These are phyloP conservation scores for Amphiduros pacificus DNA, from an alignment of 2,888 invertebrate genomes.

Conservation along the genomic window DNA sequence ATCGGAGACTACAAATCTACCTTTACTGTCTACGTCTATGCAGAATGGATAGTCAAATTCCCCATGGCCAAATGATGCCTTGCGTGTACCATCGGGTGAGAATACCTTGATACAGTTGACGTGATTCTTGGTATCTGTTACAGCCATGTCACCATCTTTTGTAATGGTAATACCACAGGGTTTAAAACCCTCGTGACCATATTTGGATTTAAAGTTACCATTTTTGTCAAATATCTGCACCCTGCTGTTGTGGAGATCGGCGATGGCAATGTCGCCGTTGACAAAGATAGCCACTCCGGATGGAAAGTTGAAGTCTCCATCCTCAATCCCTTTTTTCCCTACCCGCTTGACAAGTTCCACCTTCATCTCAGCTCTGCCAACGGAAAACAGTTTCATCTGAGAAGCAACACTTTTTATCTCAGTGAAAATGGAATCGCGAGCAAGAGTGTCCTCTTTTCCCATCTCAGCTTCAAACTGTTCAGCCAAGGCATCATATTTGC, in stretches of 20 bases:
- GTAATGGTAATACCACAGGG: slow-evolving; percentile 19
- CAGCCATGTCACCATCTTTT: slow-evolving; percentile 18
- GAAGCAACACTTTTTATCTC: slow-evolving; percentile 18
- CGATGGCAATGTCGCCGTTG: slow-evolving; percentile 18
- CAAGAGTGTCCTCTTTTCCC: neutral
- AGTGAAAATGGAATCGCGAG: slow-evolving; percentile 14
- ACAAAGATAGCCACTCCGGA: slow-evolving; percentile 10
- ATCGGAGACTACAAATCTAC: slow-evolving; percentile 17
- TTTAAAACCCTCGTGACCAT: slow-evolving; percentile 14
- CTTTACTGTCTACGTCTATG: slow-evolving; percentile 15
- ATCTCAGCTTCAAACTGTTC: slow-evolving; percentile 4
- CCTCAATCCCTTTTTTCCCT: slow-evolving; percentile 10
- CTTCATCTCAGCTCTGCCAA: neutral
- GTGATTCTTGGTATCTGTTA: slow-evolving; percentile 15
- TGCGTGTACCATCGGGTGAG: slow-evolving; percentile 6
- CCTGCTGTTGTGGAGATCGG: slow-evolving; percentile 22
- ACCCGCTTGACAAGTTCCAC: slow-evolving; percentile 4
- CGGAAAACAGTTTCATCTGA: slow-evolving; percentile 13
- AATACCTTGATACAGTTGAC: slow-evolving; percentile 18
- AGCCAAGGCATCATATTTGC: slow-evolving; percentile 12
- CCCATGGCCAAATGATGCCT: slow-evolving; percentile 5
- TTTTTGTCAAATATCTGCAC: slow-evolving; percentile 20
- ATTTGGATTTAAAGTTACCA: slow-evolving; percentile 9
- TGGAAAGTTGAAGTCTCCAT: slow-evolving; percentile 23
- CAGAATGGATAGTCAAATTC: slow-evolving; percentile 21